phyloP scores from a whole-genome alignment of 2,888 invertebrate genomes.

The Carpatolechia fugitivella region DNA sequence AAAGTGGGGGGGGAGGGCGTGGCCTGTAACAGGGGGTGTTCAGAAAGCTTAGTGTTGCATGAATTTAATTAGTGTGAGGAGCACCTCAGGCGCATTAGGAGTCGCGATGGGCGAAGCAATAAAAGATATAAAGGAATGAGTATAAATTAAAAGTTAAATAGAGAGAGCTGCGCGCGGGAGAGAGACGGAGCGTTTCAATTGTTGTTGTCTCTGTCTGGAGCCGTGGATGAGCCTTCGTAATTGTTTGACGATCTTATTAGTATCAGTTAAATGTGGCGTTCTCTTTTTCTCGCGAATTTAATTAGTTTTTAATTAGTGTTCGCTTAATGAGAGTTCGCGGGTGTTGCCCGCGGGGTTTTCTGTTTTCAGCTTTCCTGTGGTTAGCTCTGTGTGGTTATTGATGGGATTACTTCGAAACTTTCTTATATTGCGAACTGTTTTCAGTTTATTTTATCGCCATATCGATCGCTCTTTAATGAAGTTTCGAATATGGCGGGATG shows the following conservation, averaged over 20 bases:
- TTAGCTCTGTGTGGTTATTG: background rate
- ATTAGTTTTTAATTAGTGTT: conserved; percentile 76
- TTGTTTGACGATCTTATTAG: conserved; percentile 80
- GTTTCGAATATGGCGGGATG: too few species aligned
- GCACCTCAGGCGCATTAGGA: conserved; percentile 79
- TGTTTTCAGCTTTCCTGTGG: conserved; percentile 34
- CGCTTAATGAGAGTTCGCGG: conserved; percentile 68
- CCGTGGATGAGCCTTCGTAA: conserved; percentile 65
- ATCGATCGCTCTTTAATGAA: background rate
- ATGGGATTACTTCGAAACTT: background rate
- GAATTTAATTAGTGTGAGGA: conserved; percentile 79
- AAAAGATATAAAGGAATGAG: conserved; percentile 80
- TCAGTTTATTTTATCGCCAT: background rate
- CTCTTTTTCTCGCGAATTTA: conserved; percentile 77
- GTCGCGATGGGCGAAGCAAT: conserved; percentile 79
- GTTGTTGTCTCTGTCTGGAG: conserved; percentile 36
- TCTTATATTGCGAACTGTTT: background rate
- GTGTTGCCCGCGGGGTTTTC: conserved; percentile 46
- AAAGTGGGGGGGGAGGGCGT: conserved; percentile 42
- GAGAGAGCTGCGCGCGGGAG: conserved; percentile 57
- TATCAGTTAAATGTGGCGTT: conserved; percentile 78
- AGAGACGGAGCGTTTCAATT: conserved; percentile 34
- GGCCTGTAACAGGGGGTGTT: conserved; percentile 42
- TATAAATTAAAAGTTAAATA: conserved; percentile 80
- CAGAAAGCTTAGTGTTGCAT: conserved; percentile 75